Evolutionary conservation across 2,797 vertebrate species (phyloP), one percentile per base, ranked within the genome.

Genomic region (Manis crassicaudata): DNA sequence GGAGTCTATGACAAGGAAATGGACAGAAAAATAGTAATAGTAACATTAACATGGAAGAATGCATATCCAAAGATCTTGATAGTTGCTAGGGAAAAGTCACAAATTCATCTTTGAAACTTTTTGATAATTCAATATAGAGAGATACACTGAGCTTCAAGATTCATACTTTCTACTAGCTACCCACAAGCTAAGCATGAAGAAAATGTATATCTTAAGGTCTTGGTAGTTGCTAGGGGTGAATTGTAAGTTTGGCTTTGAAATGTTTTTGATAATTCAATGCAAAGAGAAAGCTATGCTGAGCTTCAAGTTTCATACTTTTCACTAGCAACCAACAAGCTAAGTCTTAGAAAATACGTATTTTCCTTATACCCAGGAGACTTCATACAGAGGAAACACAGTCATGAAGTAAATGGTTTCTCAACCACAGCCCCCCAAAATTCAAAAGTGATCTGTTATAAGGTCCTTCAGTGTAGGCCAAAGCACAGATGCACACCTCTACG

Each of bases 361-460:
- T 75, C 29, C 79, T 93, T 80, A 37, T 0, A 54, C 70, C 27
- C 20, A 5, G 43, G 65, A 86, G 63, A 76, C 43, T n/a, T 88
- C 70, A 72, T 21, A 50, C 58, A 83, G 46, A 67, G 54, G 46
- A 81, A 87, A 21, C 29, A 37, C n/a, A 87, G 58, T 40, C 29
- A 11, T 54, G 54, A 56, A 76, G 16, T 37, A 9, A 27, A 29
- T 21, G 3, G 50, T 60, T 91, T 91, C 65, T 62, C 82, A 92
- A 32, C 46, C 77, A 88, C 32, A 70, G 20, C 1, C 67, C 83
- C 65, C 79, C 73, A 76, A 68, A 91, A 93, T 80, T 77, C 43
- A 88, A 43, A 50, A 92, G 18, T 12, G 76, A 60, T 93, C 67
- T 63, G 73, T 92, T 81, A 43, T 79, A 94, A 92, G 96, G 72